Conservation (phyloP, 2,888 invertebrate genomes). For the Epirrita christyi region DNA sequence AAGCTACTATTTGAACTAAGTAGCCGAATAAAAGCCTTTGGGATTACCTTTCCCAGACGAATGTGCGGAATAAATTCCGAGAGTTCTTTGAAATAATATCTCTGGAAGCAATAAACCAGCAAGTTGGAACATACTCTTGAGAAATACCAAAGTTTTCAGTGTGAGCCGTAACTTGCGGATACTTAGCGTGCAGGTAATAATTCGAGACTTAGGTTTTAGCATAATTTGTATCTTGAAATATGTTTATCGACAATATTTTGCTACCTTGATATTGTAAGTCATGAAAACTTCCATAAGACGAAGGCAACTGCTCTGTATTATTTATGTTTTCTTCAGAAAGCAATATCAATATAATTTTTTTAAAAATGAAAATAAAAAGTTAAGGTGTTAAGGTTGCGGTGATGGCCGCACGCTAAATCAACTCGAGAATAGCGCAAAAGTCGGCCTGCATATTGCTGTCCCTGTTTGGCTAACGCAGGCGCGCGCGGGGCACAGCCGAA, state of each 20-base stretch:
- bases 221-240: constrained; percentile 43
- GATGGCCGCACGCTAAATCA: too few species aligned
- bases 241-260: constrained; percentile 32
- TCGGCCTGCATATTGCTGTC: too few species aligned
- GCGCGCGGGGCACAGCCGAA: too few species aligned
- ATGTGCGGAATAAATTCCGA: constrained; percentile 73
- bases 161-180: constrained; percentile 63
- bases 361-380: too few species aligned
- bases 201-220: constrained; percentile 53
- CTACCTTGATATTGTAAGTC: constrained; percentile 18
- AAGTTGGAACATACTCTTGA: constrained; percentile 76
- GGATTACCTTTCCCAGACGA: constrained; percentile 73
- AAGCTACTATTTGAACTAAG: constrained; percentile 69
- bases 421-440: too few species aligned
- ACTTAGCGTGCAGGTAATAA: constrained; percentile 61
- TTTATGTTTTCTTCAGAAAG: constrained; percentile 5
- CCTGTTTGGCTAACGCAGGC: too few species aligned
- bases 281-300: constrained; percentile 8
- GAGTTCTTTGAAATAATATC: constrained; percentile 83
- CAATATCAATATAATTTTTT: neutral
- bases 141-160: constrained; percentile 77
- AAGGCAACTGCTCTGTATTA: constrained; percentile 3
- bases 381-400: too few species aligned
- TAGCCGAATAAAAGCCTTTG: constrained; percentile 73
- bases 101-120: constrained; percentile 78